Base-by-base conservation (phyloP, 2,113 vertebrate species). In the Coptodon bakossiorum region DNA sequence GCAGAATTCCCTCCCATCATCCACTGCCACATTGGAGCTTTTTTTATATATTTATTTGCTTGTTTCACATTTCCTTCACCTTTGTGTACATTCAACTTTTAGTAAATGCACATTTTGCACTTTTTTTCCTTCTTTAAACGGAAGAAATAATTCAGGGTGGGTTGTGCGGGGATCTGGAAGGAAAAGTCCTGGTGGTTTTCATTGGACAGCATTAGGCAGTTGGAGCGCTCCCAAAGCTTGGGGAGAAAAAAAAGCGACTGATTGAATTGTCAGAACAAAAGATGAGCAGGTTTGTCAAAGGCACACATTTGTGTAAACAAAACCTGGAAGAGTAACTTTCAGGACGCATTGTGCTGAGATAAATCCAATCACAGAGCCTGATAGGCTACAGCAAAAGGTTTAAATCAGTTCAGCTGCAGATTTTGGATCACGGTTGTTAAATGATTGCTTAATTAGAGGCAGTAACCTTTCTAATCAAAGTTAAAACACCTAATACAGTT, bases 1-100 rank as follows among this genome's bases (percentile, higher is more conserved):
- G 52, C 85, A 91, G n/a, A 88, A 84, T 13, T 36, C 88, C 79
- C 83, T 85, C 84, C 86, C 90, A 87, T 68, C 81, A 57, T 81
- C 43, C 89, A 19, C 87, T 3, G 45, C 63, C 85, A 85, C 66
- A 81, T 54, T 57, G 22, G 85, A 57, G 79, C 80, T 14, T 85
- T 34, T 80, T 52, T 83, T 52, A 13, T 88, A 3, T 73, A 24
- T 88, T 83, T 83, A 34, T 86, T 86, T 86, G 48, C 50, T 71
- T 87, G 27, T 86, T 83, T 34, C n/a, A n/a, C 31, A 56, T 80
- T 54, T 79, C 36, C 8, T 31, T 29, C 17, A 22, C 59, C 24
- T 54, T 61, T 40, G 36, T n/a, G 17, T 12, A 29, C 59, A 50
- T 11, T 24, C 22, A 80, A 83, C 7, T 16, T 80, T 12, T 73